phyloP scores from a whole-genome alignment of 2,797 vertebrate genomes.

The Schizopygopsis malacanthus region DNA sequence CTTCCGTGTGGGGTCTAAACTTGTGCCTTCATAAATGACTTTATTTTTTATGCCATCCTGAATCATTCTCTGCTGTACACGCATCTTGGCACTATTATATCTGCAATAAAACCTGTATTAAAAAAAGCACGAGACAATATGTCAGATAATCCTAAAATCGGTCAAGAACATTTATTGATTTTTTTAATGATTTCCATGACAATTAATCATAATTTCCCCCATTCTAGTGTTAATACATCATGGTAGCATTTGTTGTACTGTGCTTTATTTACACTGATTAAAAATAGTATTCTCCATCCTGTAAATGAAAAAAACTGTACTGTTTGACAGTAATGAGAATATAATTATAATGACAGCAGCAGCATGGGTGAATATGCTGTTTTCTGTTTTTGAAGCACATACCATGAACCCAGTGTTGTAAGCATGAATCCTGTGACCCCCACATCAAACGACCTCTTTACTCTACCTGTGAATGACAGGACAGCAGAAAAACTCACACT shows the following conservation, averaged over 20 bases:
- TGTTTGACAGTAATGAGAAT: background rate
- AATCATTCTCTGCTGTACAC: slow-evolving; percentile 73
- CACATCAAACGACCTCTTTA: slow-evolving; percentile 77
- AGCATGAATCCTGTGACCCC: slow-evolving; percentile 77
- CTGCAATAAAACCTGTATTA: slow-evolving; percentile 76
- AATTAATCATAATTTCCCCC: background rate
- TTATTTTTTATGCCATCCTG: slow-evolving; percentile 78
- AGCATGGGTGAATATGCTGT: background rate
- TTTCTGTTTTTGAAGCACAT: slow-evolving; percentile 48
- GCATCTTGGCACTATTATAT: slow-evolving; percentile 69
- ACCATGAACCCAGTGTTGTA: slow-evolving; percentile 80
- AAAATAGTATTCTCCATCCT: background rate
- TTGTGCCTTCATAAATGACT: slow-evolving; percentile 76
- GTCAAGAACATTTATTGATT: background rate
- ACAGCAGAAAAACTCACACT: background rate
- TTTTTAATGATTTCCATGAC: background rate
- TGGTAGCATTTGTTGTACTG: background rate
- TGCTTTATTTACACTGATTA: background rate
- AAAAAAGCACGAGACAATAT: background rate
- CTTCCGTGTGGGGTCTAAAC: slow-evolving; percentile 67
- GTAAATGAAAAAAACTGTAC: background rate
- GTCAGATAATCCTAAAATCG: background rate
- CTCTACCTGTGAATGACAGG: slow-evolving; percentile 70
- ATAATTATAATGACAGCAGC: background rate
- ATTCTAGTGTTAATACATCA: background rate